These are phyloP conservation scores for Sanderia malayensis DNA, from an alignment of 30 jellyfish, hydroid and myxozoan species.

Conservation along the genomic window DNA sequence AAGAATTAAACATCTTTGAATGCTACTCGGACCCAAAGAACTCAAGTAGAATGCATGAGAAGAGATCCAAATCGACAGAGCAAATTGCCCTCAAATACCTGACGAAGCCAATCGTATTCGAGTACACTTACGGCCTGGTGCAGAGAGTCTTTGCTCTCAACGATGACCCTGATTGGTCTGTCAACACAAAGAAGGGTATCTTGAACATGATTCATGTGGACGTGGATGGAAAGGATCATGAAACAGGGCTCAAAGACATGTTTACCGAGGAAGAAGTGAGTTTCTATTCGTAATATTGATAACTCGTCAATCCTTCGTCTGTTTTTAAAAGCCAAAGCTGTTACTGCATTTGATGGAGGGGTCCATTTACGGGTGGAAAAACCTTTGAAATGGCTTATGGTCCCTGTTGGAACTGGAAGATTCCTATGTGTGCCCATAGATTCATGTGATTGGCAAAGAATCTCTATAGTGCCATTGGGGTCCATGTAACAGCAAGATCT, in stretches of 20 bases:
- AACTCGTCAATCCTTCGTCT: too few species aligned
- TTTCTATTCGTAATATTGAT: neutral
- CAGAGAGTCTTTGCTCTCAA: slow-evolving; percentile 37
- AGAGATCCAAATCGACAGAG: slow-evolving; percentile 15
- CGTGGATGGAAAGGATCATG: slow-evolving; percentile 57
- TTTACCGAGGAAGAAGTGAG: slow-evolving; percentile 68
- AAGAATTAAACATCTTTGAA: slow-evolving; percentile 38
- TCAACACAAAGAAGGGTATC: slow-evolving; percentile 64
- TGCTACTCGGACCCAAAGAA: slow-evolving; percentile 67
- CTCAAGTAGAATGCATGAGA: slow-evolving; percentile 33
- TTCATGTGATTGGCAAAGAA: too few species aligned
- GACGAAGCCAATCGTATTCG: slow-evolving; percentile 59
- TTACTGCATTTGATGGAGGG: too few species aligned
- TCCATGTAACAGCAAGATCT: too few species aligned
- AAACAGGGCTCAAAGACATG: slow-evolving; percentile 59
- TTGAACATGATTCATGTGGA: slow-evolving; percentile 65
- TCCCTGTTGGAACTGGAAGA: too few species aligned
- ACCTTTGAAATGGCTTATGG: too few species aligned
- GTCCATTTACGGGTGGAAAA: too few species aligned
- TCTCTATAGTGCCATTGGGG: too few species aligned
- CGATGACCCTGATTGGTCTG: slow-evolving; percentile 72
- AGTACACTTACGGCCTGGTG: slow-evolving; percentile 57
- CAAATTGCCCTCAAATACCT: slow-evolving; percentile 25
- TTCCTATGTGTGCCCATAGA: too few species aligned
- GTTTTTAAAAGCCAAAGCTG: too few species aligned